Evolutionary conservation across 92 coral and sea anemone genomes (phyloP).

Genomic region (Anthopleura xanthogrammica): DNA sequence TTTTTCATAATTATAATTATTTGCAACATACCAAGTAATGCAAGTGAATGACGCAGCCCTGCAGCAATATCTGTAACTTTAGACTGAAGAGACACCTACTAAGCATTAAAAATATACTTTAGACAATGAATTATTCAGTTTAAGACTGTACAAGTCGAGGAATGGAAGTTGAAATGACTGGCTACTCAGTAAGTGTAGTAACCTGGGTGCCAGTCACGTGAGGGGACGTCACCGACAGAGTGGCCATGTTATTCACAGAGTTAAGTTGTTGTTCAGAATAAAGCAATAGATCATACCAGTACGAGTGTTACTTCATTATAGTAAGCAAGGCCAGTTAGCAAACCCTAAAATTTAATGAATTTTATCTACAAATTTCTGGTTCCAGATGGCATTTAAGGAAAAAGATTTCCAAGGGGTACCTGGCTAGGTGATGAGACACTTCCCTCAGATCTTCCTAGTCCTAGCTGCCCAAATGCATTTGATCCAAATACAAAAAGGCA

Average conservation of each 20-base stretch:
- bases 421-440: slow-evolving; percentile 41
- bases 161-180: not conserved
- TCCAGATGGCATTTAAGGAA: no score
- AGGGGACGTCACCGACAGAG: no score
- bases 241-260: no score
- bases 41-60: slow-evolving; percentile 75
- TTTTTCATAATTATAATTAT: not conserved
- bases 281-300: no score
- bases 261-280: no score
- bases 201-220: no score
- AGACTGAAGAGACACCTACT: slow-evolving; percentile 43
- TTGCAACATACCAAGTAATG: slow-evolving; percentile 60
- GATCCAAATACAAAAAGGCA: slow-evolving; percentile 75
- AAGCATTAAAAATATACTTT: not conserved
- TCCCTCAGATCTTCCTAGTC: slow-evolving; percentile 46
- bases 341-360: not conserved
- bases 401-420: slow-evolving; percentile 32
- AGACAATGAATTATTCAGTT: not conserved
- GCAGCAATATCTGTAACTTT: slow-evolving; percentile 64
- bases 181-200: no score
- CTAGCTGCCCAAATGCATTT: slow-evolving; percentile 83
- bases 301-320: no score
- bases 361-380: no score
- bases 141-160: not conserved
- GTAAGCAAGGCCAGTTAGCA: no score